phyloP scores from a whole-genome alignment of 2,888 invertebrate genomes.

The Euplexia lucipara region DNA sequence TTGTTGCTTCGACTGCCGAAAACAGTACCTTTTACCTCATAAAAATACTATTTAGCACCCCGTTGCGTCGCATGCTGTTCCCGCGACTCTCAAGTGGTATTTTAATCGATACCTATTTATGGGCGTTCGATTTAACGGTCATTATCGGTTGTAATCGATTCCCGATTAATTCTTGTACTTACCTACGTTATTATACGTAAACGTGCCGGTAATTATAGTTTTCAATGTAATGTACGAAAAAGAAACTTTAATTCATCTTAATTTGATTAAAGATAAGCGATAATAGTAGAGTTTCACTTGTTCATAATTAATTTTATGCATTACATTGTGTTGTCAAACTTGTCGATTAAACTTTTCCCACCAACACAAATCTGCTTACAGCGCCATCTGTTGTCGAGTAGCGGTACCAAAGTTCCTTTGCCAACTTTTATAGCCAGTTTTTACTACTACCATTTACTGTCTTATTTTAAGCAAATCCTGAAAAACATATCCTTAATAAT shows the following conservation, averaged over 20 bases:
- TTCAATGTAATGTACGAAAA: conserved; percentile 28
- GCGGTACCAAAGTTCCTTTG: conserved; percentile 52
- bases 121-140: conserved; percentile 66
- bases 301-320: conserved; percentile 48
- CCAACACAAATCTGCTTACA: conserved; percentile 13
- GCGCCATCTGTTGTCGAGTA: conserved; percentile 82
- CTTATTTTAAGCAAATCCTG: neutral
- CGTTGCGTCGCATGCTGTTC: conserved; percentile 35
- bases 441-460: no score
- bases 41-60: conserved; percentile 21
- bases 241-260: conserved; percentile 35
- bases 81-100: conserved; percentile 36
- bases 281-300: conserved; percentile 43
- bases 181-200: conserved; percentile 18
- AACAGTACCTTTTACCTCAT: conserved; percentile 30
- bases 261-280: conserved; percentile 44
- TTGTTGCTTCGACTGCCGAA: neutral
- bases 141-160: conserved; percentile 63
- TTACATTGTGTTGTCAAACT: conserved; percentile 2
- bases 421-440: neutral
- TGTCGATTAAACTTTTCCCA: neutral
- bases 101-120: conserved; percentile 70
- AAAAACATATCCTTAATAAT: neutral
- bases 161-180: conserved; percentile 45
- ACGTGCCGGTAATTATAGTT: conserved; percentile 56